Evolutionary conservation across 1,140 invertebrate species (phyloP), one percentile per base, ranked within the genome.

Genomic region (Stegodyphus mimosarum): DNA sequence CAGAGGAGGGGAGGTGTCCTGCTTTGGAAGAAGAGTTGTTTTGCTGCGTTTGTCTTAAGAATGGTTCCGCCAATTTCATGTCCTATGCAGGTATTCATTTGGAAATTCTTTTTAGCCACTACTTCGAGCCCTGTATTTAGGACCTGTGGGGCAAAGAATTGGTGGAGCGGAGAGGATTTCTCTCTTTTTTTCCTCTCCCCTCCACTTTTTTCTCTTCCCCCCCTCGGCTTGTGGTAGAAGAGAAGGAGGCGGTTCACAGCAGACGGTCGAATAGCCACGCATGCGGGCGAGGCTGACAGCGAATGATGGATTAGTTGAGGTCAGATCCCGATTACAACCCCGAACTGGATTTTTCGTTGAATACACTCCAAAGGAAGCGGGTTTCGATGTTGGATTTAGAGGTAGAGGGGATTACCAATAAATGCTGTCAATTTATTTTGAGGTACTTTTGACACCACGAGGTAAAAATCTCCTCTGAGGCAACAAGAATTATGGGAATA

Each of bases 281-380:
- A 67, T n/a, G 18, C 48, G 67, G 78, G 67, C 5, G 53, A 71
- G 53, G 18, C 52, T 80, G 78, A 80, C 78, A 80, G 51, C 6
- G 50, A 15, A 74, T 83, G 80, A 83, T 83, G 71, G 80, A 83
- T 83, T 51, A 71, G 48, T 70, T 49, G 52, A 67, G 80, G 70
- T 74, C 71, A 17, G 11, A 51, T 48, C 48, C 49, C 80, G 10
- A 60, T 74, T 66, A 83, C 80, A 72, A 72, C 70, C 71, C 66
- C 9, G 55, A 60, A 15, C 9, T 1, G 55, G 55, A 60, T 60
- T 60, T 60, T 60, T 60, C 55, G 9, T 33, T 33, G 33, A 33
- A 33, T 33, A 33, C 33, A 33, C 33, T 33, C 33, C 33, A 33
- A 33, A 33, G 33, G 33, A 33, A 33, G 33, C 33, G 33, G 33